Base-by-base conservation (phyloP, 2,888 invertebrate genomes). In the Panopea generosa region DNA sequence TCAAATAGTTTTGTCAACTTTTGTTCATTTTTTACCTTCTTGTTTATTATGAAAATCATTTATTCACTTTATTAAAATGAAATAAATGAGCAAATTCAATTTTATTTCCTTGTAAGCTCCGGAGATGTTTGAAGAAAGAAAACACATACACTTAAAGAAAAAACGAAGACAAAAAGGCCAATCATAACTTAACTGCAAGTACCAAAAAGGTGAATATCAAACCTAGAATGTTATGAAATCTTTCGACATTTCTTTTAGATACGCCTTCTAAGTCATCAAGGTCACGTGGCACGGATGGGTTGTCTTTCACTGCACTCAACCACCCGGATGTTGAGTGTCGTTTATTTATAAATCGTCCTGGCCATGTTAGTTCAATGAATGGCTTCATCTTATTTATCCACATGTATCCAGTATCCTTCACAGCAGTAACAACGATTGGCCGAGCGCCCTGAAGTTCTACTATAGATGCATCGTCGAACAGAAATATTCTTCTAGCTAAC, bases 391-490 rank as follows among this genome's bases (percentile, higher is more conserved):
- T 52, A 27, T 63, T 74, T 1, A 84, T 77, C 83, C 83, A 84
- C 11, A 20, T 50, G 18, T 63, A 49, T 24, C 62, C 69, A 14
- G 62, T 70, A 22, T 57, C 61, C 2, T 26, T 24, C 1, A 59
- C 59, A 2, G 81, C 73, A 45, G 45, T 45, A 4, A 33, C 59
- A 2, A 69, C 59, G n/a, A 45, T 27, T 14, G 26, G 26, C 6
- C 68, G 53, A 4, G 18, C 18, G 0, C 70, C 69, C 0, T 49
- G 22, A 4, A 55, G 55, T 11, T 68, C 61, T 4, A 82, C 77
- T 4, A 50, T 56, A 14, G 84, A 82, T 1, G 38, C 22, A 61
- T 78, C 61, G 38, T 84, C 84, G 63, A 62, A 84, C 14, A 84
- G 40, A 6, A 82, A 63, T 1, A 84, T 56, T 33, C 77, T 59